Percentiles rank a stretch among this genome's conserved stretches.
Conservation (phyloP, 2,888 invertebrate genomes). For the Zootermopsis nevadensis region DNA sequence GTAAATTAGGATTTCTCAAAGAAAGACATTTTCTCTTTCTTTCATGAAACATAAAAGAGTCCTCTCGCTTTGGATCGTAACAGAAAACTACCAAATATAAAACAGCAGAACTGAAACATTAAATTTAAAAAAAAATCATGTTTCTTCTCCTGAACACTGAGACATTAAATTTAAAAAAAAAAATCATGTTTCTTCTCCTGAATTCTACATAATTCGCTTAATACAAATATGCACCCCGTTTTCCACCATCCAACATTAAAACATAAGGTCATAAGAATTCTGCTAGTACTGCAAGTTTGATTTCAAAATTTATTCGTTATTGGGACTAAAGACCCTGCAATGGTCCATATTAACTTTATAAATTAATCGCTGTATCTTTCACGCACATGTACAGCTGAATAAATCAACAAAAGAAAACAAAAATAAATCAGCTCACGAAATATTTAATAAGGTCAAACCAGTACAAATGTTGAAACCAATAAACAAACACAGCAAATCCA, state of each 20-base stretch:
- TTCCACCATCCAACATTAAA: neutral
- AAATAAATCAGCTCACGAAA: no score
- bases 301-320: no score
- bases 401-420: no score
- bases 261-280: neutral
- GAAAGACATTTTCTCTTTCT: constrained; percentile 15
- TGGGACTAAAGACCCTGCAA: no score
- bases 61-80: neutral
- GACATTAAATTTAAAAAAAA: constrained; percentile 19
- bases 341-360: no score
- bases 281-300: no score
- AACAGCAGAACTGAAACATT: constrained; percentile 10
- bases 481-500: no score
- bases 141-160: neutral
- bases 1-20: constrained; percentile 34
- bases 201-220: neutral
- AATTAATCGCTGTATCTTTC: no score
- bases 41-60: constrained; percentile 30
- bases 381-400: no score
- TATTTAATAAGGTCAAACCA: no score
- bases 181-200: neutral
- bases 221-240: neutral
- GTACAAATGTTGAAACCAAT: no score
- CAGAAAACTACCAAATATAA: constrained; percentile 27
- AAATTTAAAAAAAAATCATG: neutral